These are phyloP conservation scores for Cichladusa arquata DNA, from an alignment of 2,113 vertebrate species.

Conservation along the genomic window DNA sequence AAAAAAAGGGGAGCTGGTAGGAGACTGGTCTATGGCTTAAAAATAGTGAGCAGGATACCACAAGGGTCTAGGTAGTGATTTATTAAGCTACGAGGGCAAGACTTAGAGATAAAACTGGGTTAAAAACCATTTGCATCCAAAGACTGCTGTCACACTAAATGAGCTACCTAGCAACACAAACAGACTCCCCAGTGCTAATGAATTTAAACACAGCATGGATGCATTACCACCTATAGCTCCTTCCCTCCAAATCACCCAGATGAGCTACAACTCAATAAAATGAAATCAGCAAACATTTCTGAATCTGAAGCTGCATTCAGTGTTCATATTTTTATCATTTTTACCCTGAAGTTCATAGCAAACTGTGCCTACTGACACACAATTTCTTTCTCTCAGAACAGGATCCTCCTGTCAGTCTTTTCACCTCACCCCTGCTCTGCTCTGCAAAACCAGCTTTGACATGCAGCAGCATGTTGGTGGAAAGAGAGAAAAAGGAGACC, in stretches of 20 bases:
- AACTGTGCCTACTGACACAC: neutral
- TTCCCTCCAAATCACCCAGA: neutral
- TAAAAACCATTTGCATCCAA: neutral
- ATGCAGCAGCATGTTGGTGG: neutral
- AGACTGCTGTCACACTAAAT: neutral
- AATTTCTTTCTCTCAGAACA: neutral
- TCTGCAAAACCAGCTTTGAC: conserved; percentile 18
- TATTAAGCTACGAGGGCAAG: conserved; percentile 11
- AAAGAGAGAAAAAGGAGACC: conserved; percentile 5
- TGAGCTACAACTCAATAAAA: neutral
- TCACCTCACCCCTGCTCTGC: conserved; percentile 20
- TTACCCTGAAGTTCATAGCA: neutral
- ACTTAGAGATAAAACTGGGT: neutral
- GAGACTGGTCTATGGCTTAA: neutral
- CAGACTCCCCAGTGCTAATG: conserved; percentile 7
- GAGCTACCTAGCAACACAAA: conserved; percentile 38
- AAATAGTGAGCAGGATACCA: neutral
- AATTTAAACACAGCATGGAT: conserved; percentile 38
- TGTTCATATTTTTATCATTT: neutral
- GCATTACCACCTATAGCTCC: conserved; percentile 2
- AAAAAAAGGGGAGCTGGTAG: conserved; percentile 20
- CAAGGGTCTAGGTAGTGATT: neutral
- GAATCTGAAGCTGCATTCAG: neutral
- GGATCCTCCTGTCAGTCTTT: neutral
- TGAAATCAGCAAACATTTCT: neutral